Percentiles rank a stretch among this genome's conserved stretches.
Conservation (phyloP, 2,797 vertebrate species). For the Acanthis flammea region DNA sequence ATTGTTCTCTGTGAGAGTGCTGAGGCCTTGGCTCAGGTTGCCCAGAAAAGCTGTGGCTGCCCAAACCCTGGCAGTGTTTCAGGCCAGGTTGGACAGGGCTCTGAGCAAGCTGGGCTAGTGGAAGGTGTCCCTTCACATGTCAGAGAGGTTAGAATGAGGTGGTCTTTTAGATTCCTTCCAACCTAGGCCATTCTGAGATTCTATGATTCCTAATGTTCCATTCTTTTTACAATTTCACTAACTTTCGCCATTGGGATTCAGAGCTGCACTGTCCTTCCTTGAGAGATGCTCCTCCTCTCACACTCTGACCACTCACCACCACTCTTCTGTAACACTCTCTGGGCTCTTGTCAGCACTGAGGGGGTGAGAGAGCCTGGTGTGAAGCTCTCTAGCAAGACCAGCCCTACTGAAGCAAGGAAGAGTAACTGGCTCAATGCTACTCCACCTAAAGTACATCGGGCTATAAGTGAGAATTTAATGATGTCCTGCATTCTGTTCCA, state of each 20-base stretch:
- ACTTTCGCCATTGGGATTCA: background rate
- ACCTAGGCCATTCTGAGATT: background rate
- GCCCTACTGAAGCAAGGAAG: background rate
- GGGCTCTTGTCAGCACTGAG: background rate
- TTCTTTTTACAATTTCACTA: background rate
- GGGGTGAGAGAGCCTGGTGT: background rate
- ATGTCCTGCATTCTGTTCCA: background rate
- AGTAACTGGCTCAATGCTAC: background rate
- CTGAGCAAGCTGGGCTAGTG: rapidly evolving
- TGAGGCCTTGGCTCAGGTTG: background rate
- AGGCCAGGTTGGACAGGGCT: background rate
- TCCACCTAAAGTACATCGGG: background rate
- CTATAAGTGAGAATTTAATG: background rate
- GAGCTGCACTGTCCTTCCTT: background rate
- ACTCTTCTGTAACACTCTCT: background rate
- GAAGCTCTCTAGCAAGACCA: background rate
- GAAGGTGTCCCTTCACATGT: background rate
- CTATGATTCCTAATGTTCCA: background rate
- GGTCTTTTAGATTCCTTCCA: background rate
- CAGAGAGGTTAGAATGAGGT: rapidly evolving
- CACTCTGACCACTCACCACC: background rate
- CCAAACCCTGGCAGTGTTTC: rapidly evolving
- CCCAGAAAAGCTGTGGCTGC: background rate
- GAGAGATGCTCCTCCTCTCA: background rate
- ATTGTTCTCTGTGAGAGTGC: rapidly evolving